These are phyloP conservation scores for Pseudanteris insignis DNA, from an alignment of 2,888 invertebrate species.

Conservation along the genomic window DNA sequence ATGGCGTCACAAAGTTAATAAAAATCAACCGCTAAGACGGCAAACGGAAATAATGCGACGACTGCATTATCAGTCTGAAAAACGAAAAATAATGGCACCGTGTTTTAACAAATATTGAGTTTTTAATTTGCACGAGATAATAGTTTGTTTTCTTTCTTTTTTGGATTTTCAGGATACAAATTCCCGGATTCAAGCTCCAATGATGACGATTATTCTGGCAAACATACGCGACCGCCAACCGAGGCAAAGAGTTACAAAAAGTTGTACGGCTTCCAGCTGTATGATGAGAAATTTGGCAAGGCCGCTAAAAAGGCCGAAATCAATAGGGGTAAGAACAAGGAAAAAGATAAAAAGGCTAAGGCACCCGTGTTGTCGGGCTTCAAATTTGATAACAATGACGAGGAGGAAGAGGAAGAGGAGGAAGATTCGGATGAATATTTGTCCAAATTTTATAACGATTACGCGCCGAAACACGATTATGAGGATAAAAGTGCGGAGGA, in stretches of 20 bases:
- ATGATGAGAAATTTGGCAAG: slow-evolving; percentile 55
- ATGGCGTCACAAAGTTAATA: too few relatives aligned
- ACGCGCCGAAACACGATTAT: slow-evolving; percentile 35
- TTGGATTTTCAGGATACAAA: slow-evolving; percentile 31
- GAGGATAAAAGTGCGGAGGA: slow-evolving; percentile 51
- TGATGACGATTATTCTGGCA: slow-evolving; percentile 33
- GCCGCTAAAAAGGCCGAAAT: slow-evolving; percentile 43
- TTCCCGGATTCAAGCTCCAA: slow-evolving; percentile 11
- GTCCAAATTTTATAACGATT: slow-evolving; percentile 42
- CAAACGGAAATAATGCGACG: slow-evolving; percentile 7
- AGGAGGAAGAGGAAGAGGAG: slow-evolving; percentile 42
- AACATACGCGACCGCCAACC: slow-evolving; percentile 23
- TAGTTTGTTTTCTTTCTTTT: slow-evolving; percentile 5
- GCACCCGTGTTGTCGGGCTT: slow-evolving; percentile 6
- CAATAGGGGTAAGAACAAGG: slow-evolving; percentile 3
- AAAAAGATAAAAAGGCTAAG: slow-evolving; percentile 18
- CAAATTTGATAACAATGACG: slow-evolving; percentile 20
- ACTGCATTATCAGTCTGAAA: slow-evolving; percentile 7
- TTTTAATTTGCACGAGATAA: too few relatives aligned
- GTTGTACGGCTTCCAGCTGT: slow-evolving; percentile 47
- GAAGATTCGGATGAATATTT: slow-evolving; percentile 46
- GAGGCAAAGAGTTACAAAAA: slow-evolving; percentile 21
- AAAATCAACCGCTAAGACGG: neutral
- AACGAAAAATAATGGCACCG: too few relatives aligned
- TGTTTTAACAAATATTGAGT: too few relatives aligned